Evolutionary conservation across 1,140 invertebrate genomes (phyloP), one percentile per base, ranked within the genome.

Genomic region (Neodiprion virginianus): DNA sequence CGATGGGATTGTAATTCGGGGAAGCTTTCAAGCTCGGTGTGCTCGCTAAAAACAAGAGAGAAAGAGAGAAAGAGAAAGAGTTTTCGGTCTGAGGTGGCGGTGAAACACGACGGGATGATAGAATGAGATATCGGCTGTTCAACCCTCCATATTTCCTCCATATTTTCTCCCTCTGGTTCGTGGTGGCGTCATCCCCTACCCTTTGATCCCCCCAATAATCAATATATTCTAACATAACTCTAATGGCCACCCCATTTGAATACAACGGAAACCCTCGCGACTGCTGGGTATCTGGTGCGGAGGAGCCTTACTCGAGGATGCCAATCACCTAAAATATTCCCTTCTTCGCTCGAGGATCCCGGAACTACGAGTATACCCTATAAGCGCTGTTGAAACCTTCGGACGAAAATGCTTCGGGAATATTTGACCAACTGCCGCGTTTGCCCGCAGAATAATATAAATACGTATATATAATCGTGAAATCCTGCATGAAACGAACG

Each of bases 201-300:
- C 85, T 88, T 88, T 88, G 86, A 88, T 88, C 85, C 83, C 85
- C 86, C 85, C 86, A 86, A 87, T 88, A 88, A 88, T 88, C 86
- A 88, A 88, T 88, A 88, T 88, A 88, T 88, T 87, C 86, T 86
- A 88, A 84, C 85, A 87, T 87, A 88, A 87, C 86, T 88, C 85
- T 87, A 88, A 88, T 88, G 86, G 87, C 85, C 81, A 85, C 82
- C 84, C 85, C 82, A 88, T 88, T 88, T 88, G 86, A 88, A 88
- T 88, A 83, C 84, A 78, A 85, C 75, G 77, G 78, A 76, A 81
- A 67, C 72, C 82, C 84, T 83, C 78, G 84, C 77, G 78, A 76
- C 75, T 81, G 80, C 80, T 74, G 71, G 73, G 78, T 78, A 80
- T 83, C 80, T 79, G 81, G 77, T 76, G 77, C 72, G 80, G 78